Percentiles rank a stretch among this genome's conserved stretches.
These are phyloP conservation scores for Saguinus imperator DNA, from an alignment of 2,113 vertebrate genomes.

Conservation along the genomic window DNA sequence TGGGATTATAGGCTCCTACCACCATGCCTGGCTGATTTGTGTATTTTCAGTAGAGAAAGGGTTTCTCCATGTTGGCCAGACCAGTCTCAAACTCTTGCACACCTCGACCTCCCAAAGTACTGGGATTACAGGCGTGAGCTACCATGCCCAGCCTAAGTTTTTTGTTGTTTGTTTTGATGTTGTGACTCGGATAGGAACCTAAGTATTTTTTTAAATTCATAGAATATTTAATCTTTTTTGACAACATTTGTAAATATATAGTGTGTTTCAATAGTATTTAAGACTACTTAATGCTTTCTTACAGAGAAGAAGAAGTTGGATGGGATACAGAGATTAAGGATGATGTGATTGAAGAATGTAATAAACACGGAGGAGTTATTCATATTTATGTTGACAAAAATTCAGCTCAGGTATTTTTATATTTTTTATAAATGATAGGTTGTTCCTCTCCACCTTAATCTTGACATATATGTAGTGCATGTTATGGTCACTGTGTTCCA, in stretches of 20 bases:
- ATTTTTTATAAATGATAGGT: neutral
- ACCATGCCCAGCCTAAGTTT: too few relatives aligned
- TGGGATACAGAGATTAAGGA: slow-evolving; percentile 98
- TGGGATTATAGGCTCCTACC: too few relatives aligned
- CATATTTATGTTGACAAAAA: slow-evolving; percentile 98
- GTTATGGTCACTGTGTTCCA: neutral
- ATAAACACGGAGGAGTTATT: slow-evolving; percentile 97
- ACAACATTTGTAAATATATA: neutral
- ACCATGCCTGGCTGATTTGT: too few relatives aligned
- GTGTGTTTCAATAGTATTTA: neutral
- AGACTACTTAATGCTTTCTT: slow-evolving; percentile 10
- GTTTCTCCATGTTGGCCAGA: too few relatives aligned
- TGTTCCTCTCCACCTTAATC: neutral
- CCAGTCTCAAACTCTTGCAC: too few relatives aligned
- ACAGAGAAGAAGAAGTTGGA: slow-evolving; percentile 92
- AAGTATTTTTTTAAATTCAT: neutral
- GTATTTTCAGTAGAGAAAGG: too few relatives aligned
- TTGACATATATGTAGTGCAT: neutral
- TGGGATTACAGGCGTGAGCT: too few relatives aligned
- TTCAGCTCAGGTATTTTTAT: slow-evolving; percentile 91
- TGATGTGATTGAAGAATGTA: slow-evolving; percentile 98
- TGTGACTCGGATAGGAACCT: too few relatives aligned
- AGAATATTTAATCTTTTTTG: neutral
- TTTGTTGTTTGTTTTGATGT: too few relatives aligned
- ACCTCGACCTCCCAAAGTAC: too few relatives aligned